Evolutionary conservation across 2,797 vertebrate genomes (phyloP).

Genomic region (Hydrophis major): DNA sequence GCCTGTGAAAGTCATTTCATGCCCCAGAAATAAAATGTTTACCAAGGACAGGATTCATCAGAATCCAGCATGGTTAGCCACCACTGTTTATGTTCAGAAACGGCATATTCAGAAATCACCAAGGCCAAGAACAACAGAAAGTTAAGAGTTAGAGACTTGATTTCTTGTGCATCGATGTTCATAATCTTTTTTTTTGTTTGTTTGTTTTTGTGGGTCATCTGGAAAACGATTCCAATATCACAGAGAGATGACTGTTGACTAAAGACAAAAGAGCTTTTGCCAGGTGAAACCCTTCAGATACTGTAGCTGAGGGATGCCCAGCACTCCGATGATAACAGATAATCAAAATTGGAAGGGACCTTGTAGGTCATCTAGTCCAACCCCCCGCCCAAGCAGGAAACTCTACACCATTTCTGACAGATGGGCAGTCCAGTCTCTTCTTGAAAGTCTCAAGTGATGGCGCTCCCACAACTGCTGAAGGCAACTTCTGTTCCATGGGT

Average conservation of each 20-base stretch:
- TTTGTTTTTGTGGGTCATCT: not conserved
- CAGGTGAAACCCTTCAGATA: not conserved
- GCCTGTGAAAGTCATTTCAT: not conserved
- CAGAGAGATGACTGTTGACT: not conserved
- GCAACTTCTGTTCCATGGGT: too few relatives aligned
- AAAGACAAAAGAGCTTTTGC: not conserved
- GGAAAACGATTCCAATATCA: not conserved
- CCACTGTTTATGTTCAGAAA: not conserved
- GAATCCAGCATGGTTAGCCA: not conserved
- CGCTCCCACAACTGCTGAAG: too few relatives aligned
- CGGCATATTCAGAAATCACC: not conserved
- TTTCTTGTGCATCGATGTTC: not conserved
- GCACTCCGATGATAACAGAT: not conserved
- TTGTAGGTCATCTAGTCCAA: too few relatives aligned
- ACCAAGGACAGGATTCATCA: not conserved
- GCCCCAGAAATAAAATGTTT: constrained; percentile 2
- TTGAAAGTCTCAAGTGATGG: too few relatives aligned
- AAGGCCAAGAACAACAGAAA: not conserved
- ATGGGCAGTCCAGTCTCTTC: too few relatives aligned
- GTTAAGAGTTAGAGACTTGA: not conserved
- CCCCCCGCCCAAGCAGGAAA: too few relatives aligned
- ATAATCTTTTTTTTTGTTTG: not conserved
- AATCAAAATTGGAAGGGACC: too few relatives aligned
- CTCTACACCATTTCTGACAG: too few relatives aligned
- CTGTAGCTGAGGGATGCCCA: not conserved